Evolutionary conservation across 2,888 invertebrate species (phyloP), one percentile per base, ranked within the genome.

Genomic region (Therioaphis trifolii): DNA sequence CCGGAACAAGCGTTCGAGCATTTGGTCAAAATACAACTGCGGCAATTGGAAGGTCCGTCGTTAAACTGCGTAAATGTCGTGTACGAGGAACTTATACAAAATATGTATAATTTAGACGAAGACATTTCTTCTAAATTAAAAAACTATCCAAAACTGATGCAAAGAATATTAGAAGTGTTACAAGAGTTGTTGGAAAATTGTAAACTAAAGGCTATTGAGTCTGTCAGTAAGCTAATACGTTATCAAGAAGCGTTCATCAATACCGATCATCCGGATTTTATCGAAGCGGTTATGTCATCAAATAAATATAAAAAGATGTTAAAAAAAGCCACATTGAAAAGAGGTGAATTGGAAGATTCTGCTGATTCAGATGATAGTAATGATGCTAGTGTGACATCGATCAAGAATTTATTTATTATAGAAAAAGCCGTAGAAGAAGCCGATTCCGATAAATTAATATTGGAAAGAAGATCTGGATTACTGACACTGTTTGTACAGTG

Each of bases 181-280:
- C 4, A n/a, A n/a, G n/a, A 58, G 0, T 46, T 11, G n/a, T 15
- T 80, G n/a, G 11, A 15, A 7, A 80, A 46, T 11, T 80, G 61
- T 4, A 80, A 80, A 24, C 4, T 5, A 15, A 80, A 80, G 21
- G 21, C 79, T 1, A 4, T 14, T 1, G 43, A 80, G 0, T 43
- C 71, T 1, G 79, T 80, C 2, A 58, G 15, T 3, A 71, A 58
- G 21, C 21, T 80, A 4, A 80, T 80, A 5, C 2, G 29, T 18
- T 80, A 71, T 11, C 71, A 80, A 24, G 46, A 29, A 46, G 58
- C 46, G 14, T 71, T 21, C 0, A 21, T 80, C 2, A 80, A 80
- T 18, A 80, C 79, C 0, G n/a, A 24, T 29, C 79, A 80, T 24
- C 43, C 71, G 1, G 79, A 80, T 12, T 80, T 80, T 43, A 61